phyloP scores from a whole-genome alignment of 2,113 vertebrate species.

The Poeciliopsis retropinna region DNA sequence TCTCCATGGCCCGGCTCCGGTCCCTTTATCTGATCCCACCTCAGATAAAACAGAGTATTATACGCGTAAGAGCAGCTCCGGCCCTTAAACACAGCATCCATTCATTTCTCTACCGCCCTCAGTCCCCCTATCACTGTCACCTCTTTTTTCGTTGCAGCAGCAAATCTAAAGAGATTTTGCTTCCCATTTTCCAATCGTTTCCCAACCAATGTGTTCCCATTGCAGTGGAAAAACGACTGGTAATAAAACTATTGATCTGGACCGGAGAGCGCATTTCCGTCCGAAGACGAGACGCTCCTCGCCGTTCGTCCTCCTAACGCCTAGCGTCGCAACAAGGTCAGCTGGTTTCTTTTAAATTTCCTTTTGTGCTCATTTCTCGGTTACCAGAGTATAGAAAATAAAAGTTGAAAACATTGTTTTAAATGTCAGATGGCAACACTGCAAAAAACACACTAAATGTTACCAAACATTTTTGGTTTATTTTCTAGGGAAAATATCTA shows the following conservation, averaged over 20 bases:
- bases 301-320: slow-evolving; percentile 5
- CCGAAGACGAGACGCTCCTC: background rate
- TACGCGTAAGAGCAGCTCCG: slow-evolving; percentile 72
- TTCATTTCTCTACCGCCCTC: slow-evolving; percentile 71
- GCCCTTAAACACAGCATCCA: slow-evolving; percentile 76
- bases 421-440: background rate
- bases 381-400: background rate
- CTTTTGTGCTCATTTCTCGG: background rate
- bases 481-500: too few relatives aligned
- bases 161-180: slow-evolving; percentile 33
- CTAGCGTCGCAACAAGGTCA: slow-evolving; percentile 64
- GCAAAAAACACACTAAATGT: too few relatives aligned
- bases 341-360: slow-evolving; percentile 18
- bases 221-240: slow-evolving; percentile 19
- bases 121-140: slow-evolving; percentile 43
- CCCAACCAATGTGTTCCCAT: slow-evolving; percentile 24
- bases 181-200: slow-evolving; percentile 44
- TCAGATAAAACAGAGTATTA: slow-evolving; percentile 78
- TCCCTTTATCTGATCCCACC: slow-evolving; percentile 73
- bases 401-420: background rate
- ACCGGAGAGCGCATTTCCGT: slow-evolving; percentile 5
- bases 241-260: slow-evolving; percentile 26
- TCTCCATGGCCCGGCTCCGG: slow-evolving; percentile 63
- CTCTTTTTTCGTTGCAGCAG: slow-evolving; percentile 19
- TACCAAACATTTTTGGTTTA: too few relatives aligned